phyloP scores from a whole-genome alignment of 2,113 vertebrate species.

The Barnardius zonarius region DNA sequence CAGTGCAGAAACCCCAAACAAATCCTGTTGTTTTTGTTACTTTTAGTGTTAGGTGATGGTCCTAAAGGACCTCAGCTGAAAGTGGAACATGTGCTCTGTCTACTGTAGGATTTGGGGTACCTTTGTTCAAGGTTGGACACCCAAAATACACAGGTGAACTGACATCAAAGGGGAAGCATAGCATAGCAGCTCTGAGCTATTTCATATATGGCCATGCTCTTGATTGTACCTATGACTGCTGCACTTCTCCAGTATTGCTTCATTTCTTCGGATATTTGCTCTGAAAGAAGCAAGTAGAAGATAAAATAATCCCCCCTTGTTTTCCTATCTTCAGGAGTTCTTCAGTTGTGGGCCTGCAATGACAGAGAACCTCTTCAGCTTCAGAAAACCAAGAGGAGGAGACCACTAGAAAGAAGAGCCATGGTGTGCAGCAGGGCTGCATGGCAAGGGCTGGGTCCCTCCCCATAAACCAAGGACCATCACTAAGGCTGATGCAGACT shows the following conservation, averaged over 20 bases:
- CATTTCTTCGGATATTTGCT: background rate
- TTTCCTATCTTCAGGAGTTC: background rate
- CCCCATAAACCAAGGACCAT: background rate
- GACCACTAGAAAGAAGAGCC: background rate
- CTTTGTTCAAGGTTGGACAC: background rate
- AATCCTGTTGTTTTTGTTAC: background rate
- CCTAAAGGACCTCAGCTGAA: background rate
- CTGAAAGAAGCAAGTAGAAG: background rate
- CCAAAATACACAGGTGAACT: rapidly evolving
- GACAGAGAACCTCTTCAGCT: background rate
- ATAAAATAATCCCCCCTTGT: rapidly evolving
- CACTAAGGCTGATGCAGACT: background rate
- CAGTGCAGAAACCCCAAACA: background rate
- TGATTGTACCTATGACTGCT: background rate
- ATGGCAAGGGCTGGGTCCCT: rapidly evolving
- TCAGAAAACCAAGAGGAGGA: background rate
- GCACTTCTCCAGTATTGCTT: background rate
- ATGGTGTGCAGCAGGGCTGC: rapidly evolving
- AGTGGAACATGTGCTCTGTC: rapidly evolving
- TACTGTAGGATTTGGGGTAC: background rate
- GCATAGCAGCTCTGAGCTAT: background rate
- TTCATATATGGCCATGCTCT: background rate
- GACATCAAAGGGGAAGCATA: background rate
- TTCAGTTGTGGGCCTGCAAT: background rate
- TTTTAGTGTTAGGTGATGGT: background rate